A percentile compares a stretch with the other conserved stretches of the same genome.
Evolutionary conservation across 2,797 vertebrate genomes (phyloP).

Genomic region (Steatocranus sp.): DNA sequence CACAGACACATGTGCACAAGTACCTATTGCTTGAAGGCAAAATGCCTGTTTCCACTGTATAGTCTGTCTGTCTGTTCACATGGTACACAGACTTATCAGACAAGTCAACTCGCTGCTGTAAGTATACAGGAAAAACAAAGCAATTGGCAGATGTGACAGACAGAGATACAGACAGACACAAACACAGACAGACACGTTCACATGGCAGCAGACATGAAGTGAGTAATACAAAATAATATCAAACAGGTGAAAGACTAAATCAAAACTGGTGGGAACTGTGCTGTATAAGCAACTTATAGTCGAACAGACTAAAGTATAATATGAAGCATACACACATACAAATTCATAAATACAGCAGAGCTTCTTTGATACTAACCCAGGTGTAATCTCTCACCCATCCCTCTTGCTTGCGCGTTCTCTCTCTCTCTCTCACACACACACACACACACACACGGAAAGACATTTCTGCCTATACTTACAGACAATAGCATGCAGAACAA

Average conservation of each 20-base stretch:
- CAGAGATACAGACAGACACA: conserved; percentile 54
- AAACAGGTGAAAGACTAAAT: conserved; percentile 61
- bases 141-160: conserved; percentile 39
- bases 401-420: neutral
- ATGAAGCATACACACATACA: conserved; percentile 33
- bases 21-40: conserved; percentile 41
- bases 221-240: conserved; percentile 66
- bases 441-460: conserved; percentile 6
- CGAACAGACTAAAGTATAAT: conserved; percentile 34
- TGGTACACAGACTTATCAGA: conserved; percentile 52
- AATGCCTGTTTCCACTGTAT: conserved; percentile 64
- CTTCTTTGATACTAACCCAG: conserved; percentile 26
- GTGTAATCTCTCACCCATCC: conserved; percentile 31
- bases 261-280: conserved; percentile 54
- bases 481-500: conserved; percentile 58
- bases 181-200: conserved; percentile 51
- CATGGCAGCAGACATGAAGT: conserved; percentile 50
- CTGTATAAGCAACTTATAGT: conserved; percentile 46
- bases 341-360: conserved; percentile 2
- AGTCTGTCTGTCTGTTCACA: conserved; percentile 60
- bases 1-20: conserved; percentile 15
- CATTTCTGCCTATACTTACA: conserved; percentile 26
- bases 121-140: conserved; percentile 47
- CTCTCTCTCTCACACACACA: neutral
- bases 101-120: conserved; percentile 32